Evolutionary conservation across 2,113 vertebrate species (phyloP).

Genomic region (Orthonyx spaldingii): DNA sequence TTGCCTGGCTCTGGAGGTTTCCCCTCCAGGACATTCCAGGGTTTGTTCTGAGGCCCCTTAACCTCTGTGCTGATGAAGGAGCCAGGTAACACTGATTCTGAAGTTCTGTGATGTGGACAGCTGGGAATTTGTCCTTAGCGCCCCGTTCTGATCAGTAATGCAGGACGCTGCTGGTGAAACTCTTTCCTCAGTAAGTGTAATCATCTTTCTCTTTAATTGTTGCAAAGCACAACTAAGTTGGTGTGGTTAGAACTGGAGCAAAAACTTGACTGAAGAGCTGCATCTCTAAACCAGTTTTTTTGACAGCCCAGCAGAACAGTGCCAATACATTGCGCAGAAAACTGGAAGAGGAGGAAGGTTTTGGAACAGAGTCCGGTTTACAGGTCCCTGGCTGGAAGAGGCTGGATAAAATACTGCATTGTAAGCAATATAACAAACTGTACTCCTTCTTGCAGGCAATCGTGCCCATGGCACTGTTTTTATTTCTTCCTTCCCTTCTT

Average conservation of each 20-base stretch:
- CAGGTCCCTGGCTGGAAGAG: constrained; percentile 83
- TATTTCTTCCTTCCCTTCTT: constrained; percentile 25
- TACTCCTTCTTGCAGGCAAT: constrained; percentile 76
- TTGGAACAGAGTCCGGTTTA: constrained; percentile 82
- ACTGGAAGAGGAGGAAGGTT: constrained; percentile 84
- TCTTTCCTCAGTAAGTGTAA: constrained; percentile 54
- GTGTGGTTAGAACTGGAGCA: constrained; percentile 69
- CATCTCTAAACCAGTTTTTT: constrained; percentile 83
- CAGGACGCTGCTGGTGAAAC: neutral
- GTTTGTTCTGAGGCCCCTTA: constrained; percentile 7
- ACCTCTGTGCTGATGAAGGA: neutral
- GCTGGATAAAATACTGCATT: constrained; percentile 85
- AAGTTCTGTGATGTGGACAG: constrained; percentile 19
- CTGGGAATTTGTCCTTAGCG: constrained; percentile 20
- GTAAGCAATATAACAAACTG: constrained; percentile 85
- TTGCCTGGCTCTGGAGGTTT: neutral
- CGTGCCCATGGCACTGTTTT: constrained; percentile 67
- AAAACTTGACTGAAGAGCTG: constrained; percentile 75
- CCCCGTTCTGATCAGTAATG: neutral
- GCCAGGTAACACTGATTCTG: constrained; percentile 5
- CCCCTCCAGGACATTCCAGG: neutral
- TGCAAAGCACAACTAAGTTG: constrained; percentile 18
- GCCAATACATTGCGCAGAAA: constrained; percentile 80
- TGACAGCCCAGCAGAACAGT: constrained; percentile 81
- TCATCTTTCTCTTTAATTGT: constrained; percentile 28